Conservation (phyloP, 2,888 invertebrate species). For the Morpho achilles region DNA sequence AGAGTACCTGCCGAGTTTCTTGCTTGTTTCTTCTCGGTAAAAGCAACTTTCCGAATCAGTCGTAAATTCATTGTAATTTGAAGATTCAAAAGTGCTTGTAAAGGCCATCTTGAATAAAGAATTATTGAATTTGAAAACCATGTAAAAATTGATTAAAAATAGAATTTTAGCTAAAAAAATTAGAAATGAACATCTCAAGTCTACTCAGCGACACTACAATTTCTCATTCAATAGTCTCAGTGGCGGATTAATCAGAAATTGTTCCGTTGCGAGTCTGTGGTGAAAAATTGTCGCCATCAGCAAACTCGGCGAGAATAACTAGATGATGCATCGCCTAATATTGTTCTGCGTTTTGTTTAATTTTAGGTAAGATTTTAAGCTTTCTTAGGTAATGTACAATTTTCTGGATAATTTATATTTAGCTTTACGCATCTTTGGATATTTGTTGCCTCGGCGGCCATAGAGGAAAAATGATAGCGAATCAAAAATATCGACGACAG, state of each 20-base stretch:
- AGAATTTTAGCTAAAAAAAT: neutral
- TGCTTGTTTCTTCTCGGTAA: too few species aligned
- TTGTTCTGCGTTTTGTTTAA: slow-evolving; percentile 30
- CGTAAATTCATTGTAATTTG: too few species aligned
- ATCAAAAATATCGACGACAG: too few species aligned
- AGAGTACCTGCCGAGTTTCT: too few species aligned
- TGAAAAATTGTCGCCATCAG: slow-evolving; percentile 77
- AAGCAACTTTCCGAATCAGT: too few species aligned
- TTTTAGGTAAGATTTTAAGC: neutral
- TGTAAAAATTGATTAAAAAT: slow-evolving; percentile 1
- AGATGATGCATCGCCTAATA: slow-evolving; percentile 59
- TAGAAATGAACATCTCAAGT: slow-evolving; percentile 1
- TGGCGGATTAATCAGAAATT: slow-evolving; percentile 73
- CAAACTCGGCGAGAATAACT: slow-evolving; percentile 50
- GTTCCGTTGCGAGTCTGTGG: slow-evolving; percentile 58
- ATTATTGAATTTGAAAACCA: too few species aligned
- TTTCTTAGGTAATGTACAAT: neutral
- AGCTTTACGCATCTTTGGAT: too few species aligned
- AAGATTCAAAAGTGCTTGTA: too few species aligned
- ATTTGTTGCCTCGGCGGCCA: too few species aligned
- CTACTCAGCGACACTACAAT: slow-evolving; percentile 19
- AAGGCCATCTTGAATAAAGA: too few species aligned
- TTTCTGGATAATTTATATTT: too few species aligned
- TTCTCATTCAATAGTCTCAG: slow-evolving; percentile 60
- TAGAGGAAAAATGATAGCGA: too few species aligned